phyloP scores from a whole-genome alignment of 1,140 invertebrate genomes.

The Lethocerus indicus region DNA sequence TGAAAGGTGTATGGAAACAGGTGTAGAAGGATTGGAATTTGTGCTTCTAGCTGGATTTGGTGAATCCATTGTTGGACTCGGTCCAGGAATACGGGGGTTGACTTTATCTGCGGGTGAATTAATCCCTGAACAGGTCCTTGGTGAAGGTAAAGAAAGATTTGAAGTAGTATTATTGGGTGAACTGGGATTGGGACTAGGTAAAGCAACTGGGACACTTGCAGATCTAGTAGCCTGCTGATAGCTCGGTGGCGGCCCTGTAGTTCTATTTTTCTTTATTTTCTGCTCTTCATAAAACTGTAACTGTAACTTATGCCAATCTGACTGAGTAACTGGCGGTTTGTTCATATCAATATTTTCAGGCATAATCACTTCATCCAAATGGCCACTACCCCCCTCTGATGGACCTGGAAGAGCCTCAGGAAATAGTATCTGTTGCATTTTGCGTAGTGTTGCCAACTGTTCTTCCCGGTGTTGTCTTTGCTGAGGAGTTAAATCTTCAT shows the following conservation, averaged over 20 bases:
- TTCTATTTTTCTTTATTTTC: slow-evolving; percentile 29
- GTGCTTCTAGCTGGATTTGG: slow-evolving; percentile 26
- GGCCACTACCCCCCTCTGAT: slow-evolving; percentile 19
- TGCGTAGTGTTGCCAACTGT: slow-evolving; percentile 74
- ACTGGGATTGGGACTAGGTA: slow-evolving; percentile 49
- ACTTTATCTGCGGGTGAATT: slow-evolving; percentile 46
- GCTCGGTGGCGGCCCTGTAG: slow-evolving; percentile 64
- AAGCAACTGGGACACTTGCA: slow-evolving; percentile 65
- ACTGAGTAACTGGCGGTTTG: slow-evolving; percentile 28
- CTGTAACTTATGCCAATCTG: slow-evolving; percentile 82
- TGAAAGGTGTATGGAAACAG: slow-evolving; percentile 32
- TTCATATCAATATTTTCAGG: slow-evolving; percentile 12
- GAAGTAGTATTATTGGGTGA: slow-evolving; percentile 52
- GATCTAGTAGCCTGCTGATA: slow-evolving; percentile 67
- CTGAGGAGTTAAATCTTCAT: slow-evolving; percentile 92
- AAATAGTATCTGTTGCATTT: slow-evolving; percentile 85
- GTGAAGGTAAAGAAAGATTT: slow-evolving; percentile 50
- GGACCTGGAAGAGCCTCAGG: slow-evolving; percentile 24
- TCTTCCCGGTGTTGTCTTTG: slow-evolving; percentile 86
- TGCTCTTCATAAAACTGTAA: slow-evolving; percentile 61
- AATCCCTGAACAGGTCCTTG: slow-evolving; percentile 44
- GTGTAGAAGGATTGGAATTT: slow-evolving; percentile 29
- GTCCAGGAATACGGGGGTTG: slow-evolving; percentile 34
- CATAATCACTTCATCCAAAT: slow-evolving; percentile 13
- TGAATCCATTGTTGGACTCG: slow-evolving; percentile 41